These are phyloP conservation scores for Rhyzopertha dominica DNA, from an alignment of 1,140 invertebrate genomes.

Conservation along the genomic window DNA sequence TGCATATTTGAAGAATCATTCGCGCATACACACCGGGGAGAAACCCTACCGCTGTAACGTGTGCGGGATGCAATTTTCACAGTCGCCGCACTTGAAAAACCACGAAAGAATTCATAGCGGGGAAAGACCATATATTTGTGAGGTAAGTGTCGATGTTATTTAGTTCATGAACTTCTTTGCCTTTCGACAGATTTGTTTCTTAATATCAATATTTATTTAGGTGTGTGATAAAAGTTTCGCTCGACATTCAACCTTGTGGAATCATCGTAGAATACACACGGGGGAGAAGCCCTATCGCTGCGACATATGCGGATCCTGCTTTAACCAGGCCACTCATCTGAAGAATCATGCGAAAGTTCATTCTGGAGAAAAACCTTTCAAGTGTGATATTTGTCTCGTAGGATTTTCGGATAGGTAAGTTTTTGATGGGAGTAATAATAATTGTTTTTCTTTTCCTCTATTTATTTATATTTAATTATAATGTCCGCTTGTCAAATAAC, in stretches of 20 bases:
- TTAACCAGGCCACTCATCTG: slow-evolving; percentile 81
- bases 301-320: slow-evolving; percentile 76
- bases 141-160: slow-evolving; percentile 30
- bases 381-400: slow-evolving; percentile 82
- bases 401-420: slow-evolving; percentile 71
- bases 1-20: slow-evolving; percentile 88
- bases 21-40: slow-evolving; percentile 71
- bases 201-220: slow-evolving; percentile 3
- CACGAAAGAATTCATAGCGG: slow-evolving; percentile 88
- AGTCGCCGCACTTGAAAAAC: slow-evolving; percentile 86
- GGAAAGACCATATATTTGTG: slow-evolving; percentile 84
- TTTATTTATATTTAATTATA: no score
- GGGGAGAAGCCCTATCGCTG: slow-evolving; percentile 86
- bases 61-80: slow-evolving; percentile 83
- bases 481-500: no score
- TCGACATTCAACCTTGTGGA: slow-evolving; percentile 80
- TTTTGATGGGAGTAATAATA: slow-evolving; percentile 18
- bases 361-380: slow-evolving; percentile 67
- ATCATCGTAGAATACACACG: slow-evolving; percentile 91
- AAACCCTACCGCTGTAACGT: slow-evolving; percentile 84
- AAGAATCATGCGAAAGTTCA: slow-evolving; percentile 80
- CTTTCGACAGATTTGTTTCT: no score
- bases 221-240: slow-evolving; percentile 88
- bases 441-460: slow-evolving; percentile 43
- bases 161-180: no score